Evolutionary conservation across 2,113 vertebrate species (phyloP), one percentile per base, ranked within the genome.

Genomic region (Scytalopus superciliaris): DNA sequence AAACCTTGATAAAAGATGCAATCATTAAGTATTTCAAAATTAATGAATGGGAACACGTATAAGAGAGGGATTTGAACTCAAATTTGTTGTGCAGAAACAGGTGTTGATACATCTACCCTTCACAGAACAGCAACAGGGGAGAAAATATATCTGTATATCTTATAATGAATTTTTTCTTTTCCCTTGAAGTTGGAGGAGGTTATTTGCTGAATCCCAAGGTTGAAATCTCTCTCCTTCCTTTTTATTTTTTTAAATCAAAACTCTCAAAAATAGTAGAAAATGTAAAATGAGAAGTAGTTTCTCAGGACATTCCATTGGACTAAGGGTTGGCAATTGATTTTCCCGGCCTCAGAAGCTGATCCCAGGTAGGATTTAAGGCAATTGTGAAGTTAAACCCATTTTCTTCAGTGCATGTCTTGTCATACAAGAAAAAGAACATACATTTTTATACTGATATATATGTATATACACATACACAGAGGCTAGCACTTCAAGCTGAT

Each of bases 321-420:
- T 89, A 55, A 37, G 24, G 12, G 56, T 28, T 49, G 67, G 70
- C 2, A 6, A 89, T 21, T 60, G 67, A 90, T 91, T 91, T 96
- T 95, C 68, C 45, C 75, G 69, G 27, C n/a, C 66, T 95, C 91
- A 85, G 80, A 90, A 94, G 84, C 14, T 85, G 82, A 95, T 90
- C 49, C 31, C 66, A 80, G 33, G n/a, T 69, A 90, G 89, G 49
- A 93, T 95, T 89, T 86, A 85, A 74, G 57, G 56, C 52, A 95
- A 63, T 74, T 55, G 47, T 19, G 39, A 84, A 89, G 62, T 68
- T 76, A 80, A 96, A 63, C 14, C 19, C 63, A 45, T 83, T 96
- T 87, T 84, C 70, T 90, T 89, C 59, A 72, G 42, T 39, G 19
- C 11, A 37, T 6, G 10, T 95, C 45, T 67, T 87, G 14, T 72